Conservation (phyloP, 2,113 vertebrate species). For the Barnardius zonarius region DNA sequence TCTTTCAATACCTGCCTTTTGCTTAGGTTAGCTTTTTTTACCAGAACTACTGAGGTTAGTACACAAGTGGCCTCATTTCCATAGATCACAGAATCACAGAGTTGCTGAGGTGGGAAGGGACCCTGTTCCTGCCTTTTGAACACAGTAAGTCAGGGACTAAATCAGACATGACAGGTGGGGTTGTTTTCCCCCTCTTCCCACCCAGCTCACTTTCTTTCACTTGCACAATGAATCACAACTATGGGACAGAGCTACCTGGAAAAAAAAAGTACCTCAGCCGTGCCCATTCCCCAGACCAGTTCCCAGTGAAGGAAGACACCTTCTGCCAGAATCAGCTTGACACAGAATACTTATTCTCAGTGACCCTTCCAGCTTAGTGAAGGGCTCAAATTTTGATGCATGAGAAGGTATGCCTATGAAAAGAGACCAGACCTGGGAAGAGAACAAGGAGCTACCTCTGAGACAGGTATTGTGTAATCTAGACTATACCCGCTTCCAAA, state of each 20-base stretch:
- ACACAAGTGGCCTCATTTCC: background rate
- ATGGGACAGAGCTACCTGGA: background rate
- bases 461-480: background rate
- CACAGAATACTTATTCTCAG: background rate
- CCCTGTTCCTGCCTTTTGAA: background rate
- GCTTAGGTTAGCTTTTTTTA: background rate
- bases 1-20: background rate
- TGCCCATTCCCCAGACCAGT: background rate
- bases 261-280: background rate
- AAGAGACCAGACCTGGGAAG: background rate
- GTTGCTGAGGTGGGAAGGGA: background rate
- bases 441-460: background rate
- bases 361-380: background rate
- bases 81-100: background rate
- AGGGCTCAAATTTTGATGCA: background rate
- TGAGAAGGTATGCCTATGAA: background rate
- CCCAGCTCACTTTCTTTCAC: background rate
- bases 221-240: background rate
- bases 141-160: background rate
- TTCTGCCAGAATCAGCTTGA: background rate
- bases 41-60: background rate
- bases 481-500: background rate
- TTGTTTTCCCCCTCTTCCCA: background rate
- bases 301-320: background rate
- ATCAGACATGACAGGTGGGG: background rate